Conservation (phyloP, 2,888 invertebrate species). For the Theodoxus fluviatilis region DNA sequence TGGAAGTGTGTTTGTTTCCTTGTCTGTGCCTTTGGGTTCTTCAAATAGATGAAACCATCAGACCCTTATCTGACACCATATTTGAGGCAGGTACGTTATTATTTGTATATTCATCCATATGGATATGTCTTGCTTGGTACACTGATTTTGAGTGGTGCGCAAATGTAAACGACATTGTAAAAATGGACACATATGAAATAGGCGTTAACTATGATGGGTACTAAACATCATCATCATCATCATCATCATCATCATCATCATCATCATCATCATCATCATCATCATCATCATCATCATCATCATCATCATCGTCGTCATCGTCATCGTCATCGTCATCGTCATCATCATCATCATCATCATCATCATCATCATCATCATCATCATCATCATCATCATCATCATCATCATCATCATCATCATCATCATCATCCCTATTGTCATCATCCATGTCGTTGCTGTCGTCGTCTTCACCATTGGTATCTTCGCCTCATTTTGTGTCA, state of each 20-base stretch:
- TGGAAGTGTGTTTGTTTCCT: too few species aligned
- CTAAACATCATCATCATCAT: neutral
- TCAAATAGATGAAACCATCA: too few species aligned
- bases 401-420: constrained; percentile 2
- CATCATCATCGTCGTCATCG: neutral
- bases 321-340: neutral
- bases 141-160: too few species aligned
- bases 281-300: neutral
- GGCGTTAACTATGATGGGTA: neutral
- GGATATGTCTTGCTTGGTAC: too few species aligned
- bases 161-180: too few species aligned
- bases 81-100: too few species aligned
- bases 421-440: neutral
- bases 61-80: too few species aligned
- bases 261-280: neutral
- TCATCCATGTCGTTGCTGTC: neutral
- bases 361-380: neutral
- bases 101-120: too few species aligned
- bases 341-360: neutral
- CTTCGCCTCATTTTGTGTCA: too few species aligned
- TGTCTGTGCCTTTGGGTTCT: too few species aligned
- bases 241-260: neutral
- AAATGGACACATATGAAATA: too few species aligned
- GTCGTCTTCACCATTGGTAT: neutral
- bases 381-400: neutral